Evolutionary conservation across 1,140 invertebrate species (phyloP), one percentile per base, ranked within the genome.

Genomic region (Pseudomyrmex concolor): DNA sequence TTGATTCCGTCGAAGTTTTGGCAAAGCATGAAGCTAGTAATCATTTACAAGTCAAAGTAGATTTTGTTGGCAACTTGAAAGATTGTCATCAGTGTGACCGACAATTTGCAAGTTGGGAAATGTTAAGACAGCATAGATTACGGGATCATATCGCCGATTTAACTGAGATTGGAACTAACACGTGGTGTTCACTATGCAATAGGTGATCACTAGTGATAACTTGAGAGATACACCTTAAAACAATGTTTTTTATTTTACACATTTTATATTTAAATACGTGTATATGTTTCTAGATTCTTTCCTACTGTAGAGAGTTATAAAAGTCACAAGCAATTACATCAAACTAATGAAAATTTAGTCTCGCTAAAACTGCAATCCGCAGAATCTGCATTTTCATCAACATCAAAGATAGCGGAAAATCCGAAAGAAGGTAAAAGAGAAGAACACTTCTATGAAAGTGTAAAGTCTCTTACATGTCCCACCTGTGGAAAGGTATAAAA

Each of bases 21-120:
- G 91, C 92, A 2, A 90, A 88, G 62, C 92, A 93, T 12, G 92
- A 93, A 63, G 92, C 87, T 19, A 85, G 76, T n/a, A 84, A 85
- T 63, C 92, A 93, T 62, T 80, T 91, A 13, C 91, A 92, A 83
- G 81, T 92, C n/a, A 89, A 85, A 15, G 57, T 92, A n/a, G 89
- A 92, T 72, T 90, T 90, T 62, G 84, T 90, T 15, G 86, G 89
- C 84, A 85, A 67, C n/a, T 76, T 91, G 7, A 87, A 92, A 34
- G 87, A 91, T 43, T 93, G 92, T 55, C 83, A 92, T 76, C 87
- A 90, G 73, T 92, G 92, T 50, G 91, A 92, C 66, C 88, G 91
- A n/a, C 87, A 92, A 67, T 93, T 93, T 70, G 83, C 92, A 10
- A 92, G 91, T 43, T 92, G 90, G 90, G 90, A 92, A 68, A 93